Conservation (phyloP, 2,113 vertebrate species). For the Macaca nemestrina region DNA sequence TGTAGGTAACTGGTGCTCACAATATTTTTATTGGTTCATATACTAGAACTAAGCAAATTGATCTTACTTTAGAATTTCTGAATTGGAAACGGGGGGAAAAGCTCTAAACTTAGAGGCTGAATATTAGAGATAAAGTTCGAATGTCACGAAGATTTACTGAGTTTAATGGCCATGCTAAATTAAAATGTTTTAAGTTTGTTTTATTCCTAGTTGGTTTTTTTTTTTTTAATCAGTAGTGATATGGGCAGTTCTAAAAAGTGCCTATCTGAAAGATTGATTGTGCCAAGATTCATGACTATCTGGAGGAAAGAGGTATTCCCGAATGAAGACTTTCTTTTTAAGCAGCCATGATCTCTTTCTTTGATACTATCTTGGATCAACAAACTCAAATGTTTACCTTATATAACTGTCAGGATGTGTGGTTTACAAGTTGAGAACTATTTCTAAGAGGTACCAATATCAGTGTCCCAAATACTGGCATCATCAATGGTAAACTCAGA, state of each 20-base stretch:
- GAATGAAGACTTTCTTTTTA: not conserved
- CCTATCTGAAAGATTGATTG: not conserved
- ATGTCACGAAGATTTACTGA: not conserved
- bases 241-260: not conserved
- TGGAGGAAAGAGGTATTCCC: not conserved
- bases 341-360: not conserved
- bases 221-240: not conserved
- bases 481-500: not conserved
- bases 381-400: not conserved
- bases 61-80: constrained; percentile 28
- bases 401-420: not conserved
- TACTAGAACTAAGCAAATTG: not conserved
- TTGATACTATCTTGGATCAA: not conserved
- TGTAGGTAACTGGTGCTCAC: not conserved
- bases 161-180: not conserved
- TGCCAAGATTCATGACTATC: not conserved
- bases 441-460: not conserved
- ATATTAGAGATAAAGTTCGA: constrained; percentile 33
- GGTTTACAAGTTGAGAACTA: not conserved
- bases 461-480: not conserved
- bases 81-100: not conserved
- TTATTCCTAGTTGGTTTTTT: not conserved
- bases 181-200: constrained; percentile 13
- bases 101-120: not conserved
- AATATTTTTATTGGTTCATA: not conserved